A percentile compares a stretch with the other conserved stretches of the same genome.
These are phyloP conservation scores for Daubentonia madagascariensis DNA, from an alignment of 2,113 vertebrate genomes.

Conservation along the genomic window DNA sequence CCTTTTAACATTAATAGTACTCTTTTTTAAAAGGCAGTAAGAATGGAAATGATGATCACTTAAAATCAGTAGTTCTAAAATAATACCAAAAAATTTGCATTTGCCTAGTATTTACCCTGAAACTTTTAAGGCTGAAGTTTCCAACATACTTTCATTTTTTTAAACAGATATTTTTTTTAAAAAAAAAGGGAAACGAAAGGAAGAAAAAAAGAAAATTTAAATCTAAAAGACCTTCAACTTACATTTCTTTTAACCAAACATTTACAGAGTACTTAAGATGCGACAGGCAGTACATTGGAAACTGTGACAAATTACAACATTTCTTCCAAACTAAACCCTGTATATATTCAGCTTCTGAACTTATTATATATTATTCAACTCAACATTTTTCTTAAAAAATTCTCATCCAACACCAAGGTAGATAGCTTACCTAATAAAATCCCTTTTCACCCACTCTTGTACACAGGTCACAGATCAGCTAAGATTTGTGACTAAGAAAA, in stretches of 20 bases:
- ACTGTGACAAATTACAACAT: background rate
- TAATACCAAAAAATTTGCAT: constrained; percentile 34
- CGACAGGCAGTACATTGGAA: background rate
- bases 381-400: constrained; percentile 30
- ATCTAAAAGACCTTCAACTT: background rate
- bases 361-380: background rate
- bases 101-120: constrained; percentile 8
- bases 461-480: background rate
- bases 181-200: constrained; percentile 19
- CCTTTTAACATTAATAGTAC: background rate
- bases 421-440: background rate
- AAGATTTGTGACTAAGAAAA: constrained; percentile 23
- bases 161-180: background rate
- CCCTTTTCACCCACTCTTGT: background rate
- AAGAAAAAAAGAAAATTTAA: background rate
- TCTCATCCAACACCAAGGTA: background rate
- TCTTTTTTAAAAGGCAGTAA: background rate
- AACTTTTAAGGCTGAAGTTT: constrained; percentile 52
- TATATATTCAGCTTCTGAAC: constrained; percentile 6
- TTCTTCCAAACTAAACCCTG: background rate
- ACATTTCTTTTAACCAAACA: constrained; percentile 33
- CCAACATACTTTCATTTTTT: constrained; percentile 27
- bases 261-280: background rate
- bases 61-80: constrained; percentile 47
- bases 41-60: constrained; percentile 33